Evolutionary conservation across 2,888 invertebrate genomes (phyloP).

Genomic region (Eutolmus rufibarbis): DNA sequence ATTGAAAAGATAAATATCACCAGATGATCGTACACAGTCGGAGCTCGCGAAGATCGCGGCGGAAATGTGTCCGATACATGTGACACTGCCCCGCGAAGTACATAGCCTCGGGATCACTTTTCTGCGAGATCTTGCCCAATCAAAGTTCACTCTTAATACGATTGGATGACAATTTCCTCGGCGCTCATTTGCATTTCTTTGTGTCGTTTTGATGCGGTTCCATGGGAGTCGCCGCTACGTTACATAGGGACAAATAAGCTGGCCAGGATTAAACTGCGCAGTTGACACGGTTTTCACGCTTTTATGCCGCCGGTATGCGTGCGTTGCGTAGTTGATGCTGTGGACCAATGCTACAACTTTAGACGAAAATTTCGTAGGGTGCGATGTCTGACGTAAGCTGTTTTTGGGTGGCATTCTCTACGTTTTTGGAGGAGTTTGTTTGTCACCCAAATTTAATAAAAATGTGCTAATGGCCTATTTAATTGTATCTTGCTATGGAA

Average conservation of each 20-base stretch:
- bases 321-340: not conserved
- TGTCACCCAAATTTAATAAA: not conserved
- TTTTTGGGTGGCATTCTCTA: not conserved
- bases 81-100: constrained; percentile 7
- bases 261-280: not conserved
- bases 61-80: constrained; percentile 21
- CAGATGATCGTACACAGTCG: constrained; percentile 29
- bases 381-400: not conserved
- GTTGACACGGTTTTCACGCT: not conserved
- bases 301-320: not conserved
- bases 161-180: constrained; percentile 40
- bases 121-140: constrained; percentile 41
- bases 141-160: constrained; percentile 35
- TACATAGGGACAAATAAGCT: not conserved
- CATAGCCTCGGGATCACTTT: constrained; percentile 1
- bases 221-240: not conserved
- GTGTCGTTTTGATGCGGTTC: not conserved
- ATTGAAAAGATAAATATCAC: constrained; percentile 34
- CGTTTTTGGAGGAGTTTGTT: not conserved
- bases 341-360: not conserved
- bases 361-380: not conserved
- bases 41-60: not conserved
- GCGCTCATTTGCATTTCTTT: constrained; percentile 16
- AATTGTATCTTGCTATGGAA: not conserved
- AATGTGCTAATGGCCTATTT: not conserved